Conservation (phyloP, 1,140 invertebrate genomes). For the Gonioctena quinquepunctata region DNA sequence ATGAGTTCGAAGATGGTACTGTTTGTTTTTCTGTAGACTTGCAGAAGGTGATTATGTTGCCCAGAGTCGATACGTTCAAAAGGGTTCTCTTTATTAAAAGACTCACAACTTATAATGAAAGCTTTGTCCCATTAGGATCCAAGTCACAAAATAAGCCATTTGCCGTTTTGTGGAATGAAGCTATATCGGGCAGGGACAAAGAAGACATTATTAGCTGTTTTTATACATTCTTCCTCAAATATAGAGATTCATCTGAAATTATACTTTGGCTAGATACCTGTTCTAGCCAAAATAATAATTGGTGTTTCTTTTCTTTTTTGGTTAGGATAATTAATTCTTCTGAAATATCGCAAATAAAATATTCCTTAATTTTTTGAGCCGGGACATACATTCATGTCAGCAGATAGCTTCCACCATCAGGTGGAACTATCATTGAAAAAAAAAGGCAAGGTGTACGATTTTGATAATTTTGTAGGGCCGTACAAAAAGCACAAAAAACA, state of each 20-base stretch:
- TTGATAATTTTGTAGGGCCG: no score
- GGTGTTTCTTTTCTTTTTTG: no score
- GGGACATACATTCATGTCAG: no score
- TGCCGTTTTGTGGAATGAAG: conserved; percentile 42
- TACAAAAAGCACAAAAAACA: no score
- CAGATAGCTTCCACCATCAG: no score
- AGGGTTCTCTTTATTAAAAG: conserved; percentile 31
- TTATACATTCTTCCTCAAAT: conserved; percentile 30
- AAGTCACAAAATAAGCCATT: conserved; percentile 8
- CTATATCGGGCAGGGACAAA: conserved; percentile 27
- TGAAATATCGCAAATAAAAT: no score
- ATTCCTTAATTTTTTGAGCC: no score
- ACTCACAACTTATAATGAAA: conserved; percentile 38
- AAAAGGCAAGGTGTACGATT: no score
- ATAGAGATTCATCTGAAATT: conserved; percentile 9
- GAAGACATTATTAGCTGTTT: conserved; percentile 42
- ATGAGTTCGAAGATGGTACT: no score
- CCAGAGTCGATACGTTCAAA: conserved; percentile 45
- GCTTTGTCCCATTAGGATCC: conserved; percentile 36
- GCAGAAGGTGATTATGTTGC: conserved; percentile 51
- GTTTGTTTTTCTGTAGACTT: no score
- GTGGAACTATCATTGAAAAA: no score
- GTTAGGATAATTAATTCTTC: no score
- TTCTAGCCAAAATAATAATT: conserved; percentile 41
- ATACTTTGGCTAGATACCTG: conserved; percentile 36